Evolutionary conservation across 2,113 vertebrate genomes (phyloP).

Genomic region (Lonchura striata): DNA sequence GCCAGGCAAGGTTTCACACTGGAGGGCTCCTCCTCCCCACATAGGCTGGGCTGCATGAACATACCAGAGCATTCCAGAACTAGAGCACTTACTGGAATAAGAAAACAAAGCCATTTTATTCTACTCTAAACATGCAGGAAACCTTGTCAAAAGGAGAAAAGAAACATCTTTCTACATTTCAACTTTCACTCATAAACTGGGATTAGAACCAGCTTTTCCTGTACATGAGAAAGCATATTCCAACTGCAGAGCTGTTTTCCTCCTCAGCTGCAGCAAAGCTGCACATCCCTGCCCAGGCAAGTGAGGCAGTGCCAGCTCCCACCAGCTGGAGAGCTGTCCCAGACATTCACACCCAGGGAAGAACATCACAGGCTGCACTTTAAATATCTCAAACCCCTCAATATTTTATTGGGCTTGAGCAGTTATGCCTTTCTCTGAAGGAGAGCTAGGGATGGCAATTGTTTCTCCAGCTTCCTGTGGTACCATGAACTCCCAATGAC

Average conservation of each 20-base stretch:
- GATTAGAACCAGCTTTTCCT: background rate
- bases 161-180: background rate
- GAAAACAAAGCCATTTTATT: background rate
- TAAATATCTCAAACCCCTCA: background rate
- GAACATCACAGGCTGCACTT: background rate
- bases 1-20: background rate
- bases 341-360: background rate
- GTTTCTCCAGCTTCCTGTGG: background rate
- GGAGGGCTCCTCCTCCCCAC: background rate
- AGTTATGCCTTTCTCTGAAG: background rate
- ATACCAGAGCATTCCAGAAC: background rate
- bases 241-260: background rate
- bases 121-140: background rate
- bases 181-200: background rate
- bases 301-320: background rate
- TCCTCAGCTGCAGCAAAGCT: background rate
- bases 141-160: background rate
- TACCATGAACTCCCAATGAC: background rate
- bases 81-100: background rate
- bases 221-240: background rate
- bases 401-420: background rate
- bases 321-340: slow-evolving; percentile 47
- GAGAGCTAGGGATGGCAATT: background rate
- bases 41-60: rapidly evolving
- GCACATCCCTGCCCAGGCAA: background rate